Percentiles rank a stretch among this genome's conserved stretches.
phyloP scores from a whole-genome alignment of 2,797 vertebrate genomes.

The Mormyrus proboscirostris region DNA sequence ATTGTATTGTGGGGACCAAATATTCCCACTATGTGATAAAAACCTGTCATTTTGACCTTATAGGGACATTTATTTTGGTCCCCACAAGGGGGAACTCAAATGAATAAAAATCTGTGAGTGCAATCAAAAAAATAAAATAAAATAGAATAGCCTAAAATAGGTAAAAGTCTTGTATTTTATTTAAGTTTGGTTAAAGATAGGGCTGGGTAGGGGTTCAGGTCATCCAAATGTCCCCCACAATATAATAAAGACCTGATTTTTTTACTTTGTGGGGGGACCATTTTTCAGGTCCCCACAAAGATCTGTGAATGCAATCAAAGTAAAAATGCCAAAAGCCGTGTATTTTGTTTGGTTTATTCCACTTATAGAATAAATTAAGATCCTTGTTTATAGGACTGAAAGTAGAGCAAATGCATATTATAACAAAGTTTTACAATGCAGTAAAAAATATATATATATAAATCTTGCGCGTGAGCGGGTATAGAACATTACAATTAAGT shows the following conservation, averaged over 20 bases:
- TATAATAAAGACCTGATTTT: background rate
- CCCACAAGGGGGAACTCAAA: background rate
- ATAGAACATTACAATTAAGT: background rate
- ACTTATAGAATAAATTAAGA: background rate
- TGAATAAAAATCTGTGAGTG: background rate
- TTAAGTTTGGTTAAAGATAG: background rate
- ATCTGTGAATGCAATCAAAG: background rate
- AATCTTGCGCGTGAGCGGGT: too few relatives aligned
- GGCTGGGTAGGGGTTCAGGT: background rate
- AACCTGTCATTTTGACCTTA: background rate
- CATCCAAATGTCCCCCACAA: background rate
- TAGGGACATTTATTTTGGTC: background rate
- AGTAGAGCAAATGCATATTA: background rate
- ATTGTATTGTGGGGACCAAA: background rate
- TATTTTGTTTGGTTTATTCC: background rate
- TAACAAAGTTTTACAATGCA: background rate
- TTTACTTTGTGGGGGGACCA: background rate
- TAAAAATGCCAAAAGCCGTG: background rate
- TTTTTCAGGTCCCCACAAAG: background rate
- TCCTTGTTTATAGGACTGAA: background rate
- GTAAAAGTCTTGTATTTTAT: background rate
- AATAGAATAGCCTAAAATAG: too few relatives aligned
- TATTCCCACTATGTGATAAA: background rate
- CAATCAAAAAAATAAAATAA: background rate
- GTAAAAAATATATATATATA: background rate